Conservation (phyloP, 1,140 invertebrate genomes). For the Heliconius hewitsoni region DNA sequence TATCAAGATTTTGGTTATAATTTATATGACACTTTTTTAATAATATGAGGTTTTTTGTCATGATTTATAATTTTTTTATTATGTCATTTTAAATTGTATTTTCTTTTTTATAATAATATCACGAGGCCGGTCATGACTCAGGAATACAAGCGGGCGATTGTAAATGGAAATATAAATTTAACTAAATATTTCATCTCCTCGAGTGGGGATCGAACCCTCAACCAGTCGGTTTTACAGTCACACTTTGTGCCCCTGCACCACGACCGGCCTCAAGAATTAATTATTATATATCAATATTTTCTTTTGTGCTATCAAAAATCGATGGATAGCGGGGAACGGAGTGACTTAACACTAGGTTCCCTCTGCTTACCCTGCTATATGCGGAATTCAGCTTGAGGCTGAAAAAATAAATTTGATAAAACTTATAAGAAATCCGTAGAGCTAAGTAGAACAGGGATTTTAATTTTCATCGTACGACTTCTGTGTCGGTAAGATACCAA, state of each 20-base stretch:
- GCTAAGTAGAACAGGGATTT: background rate
- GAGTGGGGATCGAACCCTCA: too few species aligned
- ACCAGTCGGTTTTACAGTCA: too few species aligned
- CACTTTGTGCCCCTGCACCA: too few species aligned
- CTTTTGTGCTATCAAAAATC: background rate
- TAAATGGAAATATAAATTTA: too few species aligned
- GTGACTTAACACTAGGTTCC: background rate
- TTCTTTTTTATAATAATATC: too few species aligned
- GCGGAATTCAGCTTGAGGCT: background rate
- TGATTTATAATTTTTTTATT: background rate
- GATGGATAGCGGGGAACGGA: background rate
- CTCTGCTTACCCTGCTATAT: background rate
- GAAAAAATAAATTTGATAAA: too few species aligned
- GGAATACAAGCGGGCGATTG: too few species aligned
- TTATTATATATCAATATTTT: too few species aligned
- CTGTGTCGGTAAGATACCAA: conserved; percentile 1
- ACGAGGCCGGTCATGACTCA: too few species aligned
- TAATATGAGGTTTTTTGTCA: background rate
- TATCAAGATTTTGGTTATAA: conserved; percentile 15
- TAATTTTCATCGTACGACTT: background rate
- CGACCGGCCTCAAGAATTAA: too few species aligned
- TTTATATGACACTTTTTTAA: background rate
- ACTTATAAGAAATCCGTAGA: background rate
- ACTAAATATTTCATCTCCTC: too few species aligned
- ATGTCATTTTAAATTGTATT: background rate